Conservation (phyloP, 1,140 invertebrate genomes). For the Saccostrea cuccullata region DNA sequence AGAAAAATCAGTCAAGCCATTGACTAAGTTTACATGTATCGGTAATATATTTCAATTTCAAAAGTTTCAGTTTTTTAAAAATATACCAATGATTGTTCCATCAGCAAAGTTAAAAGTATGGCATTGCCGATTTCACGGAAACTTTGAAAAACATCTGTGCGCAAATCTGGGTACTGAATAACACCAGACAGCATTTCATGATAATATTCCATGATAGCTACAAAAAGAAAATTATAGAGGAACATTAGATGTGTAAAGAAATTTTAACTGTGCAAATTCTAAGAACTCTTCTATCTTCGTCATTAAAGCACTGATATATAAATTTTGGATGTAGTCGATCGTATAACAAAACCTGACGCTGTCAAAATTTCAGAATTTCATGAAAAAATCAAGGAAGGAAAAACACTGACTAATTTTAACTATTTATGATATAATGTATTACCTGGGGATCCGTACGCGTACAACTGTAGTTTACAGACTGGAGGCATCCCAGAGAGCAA, state of each 20-base stretch:
- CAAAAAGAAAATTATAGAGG: constrained; percentile 36
- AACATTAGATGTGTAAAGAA: background rate
- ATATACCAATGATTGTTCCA: constrained; percentile 90
- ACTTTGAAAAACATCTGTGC: constrained; percentile 97
- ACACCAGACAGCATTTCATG: constrained; percentile 97
- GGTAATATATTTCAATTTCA: too few relatives aligned
- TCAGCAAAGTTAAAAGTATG: constrained; percentile 95
- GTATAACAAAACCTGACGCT: too few relatives aligned
- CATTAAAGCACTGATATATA: too few relatives aligned
- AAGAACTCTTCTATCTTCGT: too few relatives aligned
- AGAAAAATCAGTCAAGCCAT: too few relatives aligned
- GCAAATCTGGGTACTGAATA: constrained; percentile 97
- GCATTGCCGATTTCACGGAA: constrained; percentile 96
- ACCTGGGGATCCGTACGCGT: constrained; percentile 28
- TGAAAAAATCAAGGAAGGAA: too few relatives aligned
- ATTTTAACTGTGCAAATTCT: too few relatives aligned
- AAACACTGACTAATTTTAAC: too few relatives aligned
- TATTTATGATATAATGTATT: background rate
- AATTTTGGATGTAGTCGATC: too few relatives aligned
- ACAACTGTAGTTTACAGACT: background rate
- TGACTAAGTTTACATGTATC: too few relatives aligned
- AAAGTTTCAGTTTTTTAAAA: background rate
- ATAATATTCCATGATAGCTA: constrained; percentile 95
- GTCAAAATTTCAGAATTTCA: too few relatives aligned
- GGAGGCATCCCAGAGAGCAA: background rate